Evolutionary conservation across 2,113 vertebrate species (phyloP), one percentile per base, ranked within the genome.

Genomic region (Salvelinus alpinus): DNA sequence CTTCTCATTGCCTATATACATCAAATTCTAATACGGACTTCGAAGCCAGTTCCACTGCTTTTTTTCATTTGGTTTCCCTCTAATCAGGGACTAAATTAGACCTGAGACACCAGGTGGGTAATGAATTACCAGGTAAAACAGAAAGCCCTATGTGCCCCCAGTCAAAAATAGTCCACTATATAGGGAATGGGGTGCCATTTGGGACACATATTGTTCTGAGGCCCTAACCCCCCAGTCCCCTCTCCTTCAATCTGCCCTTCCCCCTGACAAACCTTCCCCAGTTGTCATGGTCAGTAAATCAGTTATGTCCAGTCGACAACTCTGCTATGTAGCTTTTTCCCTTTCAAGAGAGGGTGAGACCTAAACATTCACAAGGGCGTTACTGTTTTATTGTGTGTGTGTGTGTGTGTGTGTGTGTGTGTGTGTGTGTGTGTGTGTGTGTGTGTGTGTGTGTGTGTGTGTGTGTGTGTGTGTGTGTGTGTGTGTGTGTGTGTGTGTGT

Each of bases 281-380:
- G 59, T 34, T 80, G 80, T 88, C 82, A 81, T 27, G 67, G 76
- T 82, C 85, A 77, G 84, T 85, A 87, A 89, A 88, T 87, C 85
- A 80, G 81, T 85, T 85, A 85, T 68, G 7, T 85, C 67, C 77
- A 70, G 59, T 74, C 70, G 65, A 77, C 74, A 38, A 57, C 69
- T 85, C 76, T 60, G 47, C 80, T 83, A 80, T 82, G 72, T 77
- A 44, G 9, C 84, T 48, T 79, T 89, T 90, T 88, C 81, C 85
- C 85, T 72, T 71, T 83, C 20, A 64, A 73, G 70, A 71, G 16
- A 70, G 29, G 25, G n/a, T 71, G 71, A 82, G 80, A 78, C 68
- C 68, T 77, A 80, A 75, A 80, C 88, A 80, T 82, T 88, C 74
- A 82, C 74, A 57, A 34, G 27, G 27, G 71, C 12, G 51, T 76